Conservation (phyloP, 2,888 invertebrate genomes). For the Exocentrus adspersus region DNA sequence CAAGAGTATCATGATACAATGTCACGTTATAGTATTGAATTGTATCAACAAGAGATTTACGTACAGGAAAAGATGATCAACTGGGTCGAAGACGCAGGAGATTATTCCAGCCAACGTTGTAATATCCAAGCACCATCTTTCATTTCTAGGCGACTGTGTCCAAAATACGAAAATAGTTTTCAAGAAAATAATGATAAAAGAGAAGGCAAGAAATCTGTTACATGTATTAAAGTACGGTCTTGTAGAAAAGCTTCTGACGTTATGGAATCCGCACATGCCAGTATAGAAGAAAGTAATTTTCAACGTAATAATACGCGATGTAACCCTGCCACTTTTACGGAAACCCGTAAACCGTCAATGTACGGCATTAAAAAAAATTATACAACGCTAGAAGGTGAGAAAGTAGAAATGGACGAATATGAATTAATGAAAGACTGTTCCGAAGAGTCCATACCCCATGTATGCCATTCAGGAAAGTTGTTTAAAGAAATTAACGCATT, state of each 20-base stretch:
- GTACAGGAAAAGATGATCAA: conserved; percentile 1
- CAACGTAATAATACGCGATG: conserved; percentile 22
- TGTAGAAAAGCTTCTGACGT: conserved; percentile 12
- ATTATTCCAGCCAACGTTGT: neutral
- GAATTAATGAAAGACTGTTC: conserved; percentile 48
- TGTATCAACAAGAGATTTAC: conserved; percentile 5
- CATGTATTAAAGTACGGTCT: conserved; percentile 8
- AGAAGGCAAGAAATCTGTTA: neutral
- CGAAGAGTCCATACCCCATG: conserved; percentile 27
- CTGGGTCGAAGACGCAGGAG: neutral
- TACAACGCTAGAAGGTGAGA: conserved; percentile 13
- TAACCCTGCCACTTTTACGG: conserved; percentile 17
- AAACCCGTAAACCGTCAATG: conserved; percentile 7
- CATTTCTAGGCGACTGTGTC: neutral
- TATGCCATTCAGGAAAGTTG: conserved; percentile 17
- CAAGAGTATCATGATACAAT: neutral
- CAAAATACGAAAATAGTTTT: neutral
- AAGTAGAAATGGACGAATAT: conserved; percentile 33
- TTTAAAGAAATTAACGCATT: too few species aligned
- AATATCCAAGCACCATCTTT: neutral
- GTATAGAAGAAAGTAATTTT: neutral
- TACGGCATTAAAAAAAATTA: too few species aligned
- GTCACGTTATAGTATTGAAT: neutral
- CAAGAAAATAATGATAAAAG: neutral
- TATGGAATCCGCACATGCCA: neutral